These are phyloP conservation scores for Deroplatys truncata DNA, from an alignment of 2,888 invertebrate species.

Conservation along the genomic window DNA sequence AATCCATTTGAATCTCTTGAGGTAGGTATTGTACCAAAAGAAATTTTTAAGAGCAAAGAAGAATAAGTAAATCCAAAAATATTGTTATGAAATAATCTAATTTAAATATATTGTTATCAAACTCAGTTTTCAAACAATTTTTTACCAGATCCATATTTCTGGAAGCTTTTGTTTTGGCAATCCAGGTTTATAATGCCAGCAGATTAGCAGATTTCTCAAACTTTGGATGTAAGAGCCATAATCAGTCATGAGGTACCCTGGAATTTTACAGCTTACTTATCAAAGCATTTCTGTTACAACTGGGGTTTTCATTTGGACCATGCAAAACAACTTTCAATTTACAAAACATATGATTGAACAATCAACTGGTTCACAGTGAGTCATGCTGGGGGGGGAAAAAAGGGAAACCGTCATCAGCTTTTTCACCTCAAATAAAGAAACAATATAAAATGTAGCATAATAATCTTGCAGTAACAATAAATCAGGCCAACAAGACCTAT, in stretches of 20 bases:
- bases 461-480: neutral
- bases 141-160: neutral
- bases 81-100: too few species aligned
- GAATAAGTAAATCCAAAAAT: too few species aligned
- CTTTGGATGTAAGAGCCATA: neutral
- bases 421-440: neutral
- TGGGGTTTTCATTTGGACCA: neutral
- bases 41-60: too few species aligned
- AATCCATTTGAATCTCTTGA: too few species aligned
- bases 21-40: too few species aligned
- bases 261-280: neutral
- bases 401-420: neutral
- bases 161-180: neutral
- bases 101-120: too few species aligned
- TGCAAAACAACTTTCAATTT: conserved; percentile 13
- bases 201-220: neutral
- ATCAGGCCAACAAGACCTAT: neutral
- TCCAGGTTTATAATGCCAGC: neutral
- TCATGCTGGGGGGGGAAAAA: neutral
- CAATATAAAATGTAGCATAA: neutral
- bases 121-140: neutral
- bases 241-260: neutral
- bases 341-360: conserved; percentile 5
- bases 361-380: neutral
- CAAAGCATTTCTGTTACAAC: neutral